Evolutionary conservation across 2,888 invertebrate species (phyloP).

Genomic region (Agrotis clavis): DNA sequence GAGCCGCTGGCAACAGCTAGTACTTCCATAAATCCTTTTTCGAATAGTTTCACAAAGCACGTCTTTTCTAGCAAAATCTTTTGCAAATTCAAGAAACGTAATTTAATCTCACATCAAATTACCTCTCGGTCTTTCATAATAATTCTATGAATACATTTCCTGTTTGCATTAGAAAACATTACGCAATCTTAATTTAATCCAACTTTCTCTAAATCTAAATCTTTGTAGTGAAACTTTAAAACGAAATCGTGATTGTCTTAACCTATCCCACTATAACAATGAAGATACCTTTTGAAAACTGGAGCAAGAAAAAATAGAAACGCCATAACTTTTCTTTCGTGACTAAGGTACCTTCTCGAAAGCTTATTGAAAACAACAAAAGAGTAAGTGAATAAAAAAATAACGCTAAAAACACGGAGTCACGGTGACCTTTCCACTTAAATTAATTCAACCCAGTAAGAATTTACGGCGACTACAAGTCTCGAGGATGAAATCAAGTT

Average conservation of each 20-base stretch:
- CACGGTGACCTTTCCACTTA: constrained; percentile 60
- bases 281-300: constrained; percentile 44
- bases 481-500: constrained; percentile 56
- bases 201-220: constrained; percentile 61
- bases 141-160: constrained; percentile 58
- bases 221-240: constrained; percentile 55
- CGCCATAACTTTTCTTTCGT: constrained; percentile 51
- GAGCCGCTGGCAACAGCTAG: too few species aligned
- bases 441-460: constrained; percentile 59
- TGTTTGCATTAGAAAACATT: constrained; percentile 58
- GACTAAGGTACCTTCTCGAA: constrained; percentile 47
- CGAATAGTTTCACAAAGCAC: neutral
- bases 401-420: constrained; percentile 22
- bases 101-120: constrained; percentile 44
- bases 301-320: constrained; percentile 49
- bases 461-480: constrained; percentile 53
- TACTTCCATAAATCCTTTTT: neutral
- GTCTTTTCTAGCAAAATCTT: neutral
- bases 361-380: constrained; percentile 52
- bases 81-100: constrained; percentile 34
- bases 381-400: constrained; percentile 38
- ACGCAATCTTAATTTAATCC: constrained; percentile 49
- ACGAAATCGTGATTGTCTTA: constrained; percentile 48
- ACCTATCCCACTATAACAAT: constrained; percentile 54
- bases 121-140: constrained; percentile 34